Base-by-base conservation (phyloP, 2,113 vertebrate species). In the Lophius piscatorius region DNA sequence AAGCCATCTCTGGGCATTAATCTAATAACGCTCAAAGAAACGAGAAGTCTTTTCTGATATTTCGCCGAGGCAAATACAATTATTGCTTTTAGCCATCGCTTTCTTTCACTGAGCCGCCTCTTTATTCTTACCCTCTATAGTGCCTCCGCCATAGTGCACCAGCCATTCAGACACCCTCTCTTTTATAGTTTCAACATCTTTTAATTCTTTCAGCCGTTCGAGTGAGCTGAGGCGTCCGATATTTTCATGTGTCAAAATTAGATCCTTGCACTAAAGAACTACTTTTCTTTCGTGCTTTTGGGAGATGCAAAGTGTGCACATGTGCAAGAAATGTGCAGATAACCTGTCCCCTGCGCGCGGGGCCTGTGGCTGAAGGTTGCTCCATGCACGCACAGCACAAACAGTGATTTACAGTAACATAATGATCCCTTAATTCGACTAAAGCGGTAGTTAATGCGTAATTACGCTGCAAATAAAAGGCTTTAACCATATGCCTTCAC, bases 41-140 rank as follows among this genome's bases (percentile, higher is more conserved):
- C 93, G 92, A 95, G 93, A 93, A 94, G 94, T 92, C 94, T 94
- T 92, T 95, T 94, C 93, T 94, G 93, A 94, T 95, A 94, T 95
- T 94, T 93, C 93, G 92, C 93, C 92, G 94, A 92, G 92, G 87
- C 95, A 97, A 98, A 98, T 94, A 92, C 91, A 97, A 98, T 98
- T 97, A 98, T 77, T 93, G 92, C 90, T 91, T 92, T 90, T 90
- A 88, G 85, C 89, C 90, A 89, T 89, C 90, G 88, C 81, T 85
- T 92, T 88, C 91, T 91, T 85, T 92, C 70, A 90, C 85, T 89
- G 90, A 91, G 91, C 92, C 87, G 83, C 78, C 87, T 83, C 92
- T 92, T 95, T 96, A 61, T 89, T 83, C 83, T 61, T 81, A 84
- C 66, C 86, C 73, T 89, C 90, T 82, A 84, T 89, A 80, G 78